A percentile compares a stretch with the other conserved stretches of the same genome.
phyloP scores from a whole-genome alignment of 2,888 invertebrate species.

The Tachina grossa region DNA sequence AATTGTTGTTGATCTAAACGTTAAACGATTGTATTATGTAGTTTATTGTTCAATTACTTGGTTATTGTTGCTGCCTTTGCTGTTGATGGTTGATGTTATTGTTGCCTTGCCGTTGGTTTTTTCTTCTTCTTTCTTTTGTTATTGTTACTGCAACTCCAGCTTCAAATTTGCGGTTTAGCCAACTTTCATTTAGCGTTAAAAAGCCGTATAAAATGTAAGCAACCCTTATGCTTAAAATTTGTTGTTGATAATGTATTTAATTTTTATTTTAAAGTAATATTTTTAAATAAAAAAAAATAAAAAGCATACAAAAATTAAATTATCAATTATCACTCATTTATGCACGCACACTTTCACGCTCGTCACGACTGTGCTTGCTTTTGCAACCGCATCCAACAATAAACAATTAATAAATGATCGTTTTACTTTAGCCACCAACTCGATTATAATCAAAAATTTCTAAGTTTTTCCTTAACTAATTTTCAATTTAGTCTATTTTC shows the following conservation, averaged over 20 bases:
- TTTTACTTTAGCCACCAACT: constrained; percentile 54
- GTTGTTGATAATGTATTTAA: neutral
- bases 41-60: constrained; percentile 29
- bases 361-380: neutral
- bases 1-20: constrained; percentile 5
- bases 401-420: constrained; percentile 52
- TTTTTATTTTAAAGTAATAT: neutral
- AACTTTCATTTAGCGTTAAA: constrained; percentile 57
- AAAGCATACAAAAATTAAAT: constrained; percentile 17
- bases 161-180: constrained; percentile 35
- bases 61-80: neutral
- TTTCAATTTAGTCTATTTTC: constrained; percentile 29
- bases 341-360: constrained; percentile 44
- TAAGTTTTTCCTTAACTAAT: constrained; percentile 57
- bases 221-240: constrained; percentile 23
- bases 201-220: constrained; percentile 31
- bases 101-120: constrained; percentile 19
- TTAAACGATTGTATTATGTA: constrained; percentile 29
- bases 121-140: constrained; percentile 12
- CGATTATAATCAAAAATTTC: constrained; percentile 51
- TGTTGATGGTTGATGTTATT: constrained; percentile 11
- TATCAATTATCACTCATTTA: neutral
- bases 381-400: constrained; percentile 55
- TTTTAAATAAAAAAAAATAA: constrained; percentile 2
- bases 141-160: constrained; percentile 41